These are phyloP conservation scores for Coremacera marginata DNA, from an alignment of 2,888 invertebrate species.

Conservation along the genomic window DNA sequence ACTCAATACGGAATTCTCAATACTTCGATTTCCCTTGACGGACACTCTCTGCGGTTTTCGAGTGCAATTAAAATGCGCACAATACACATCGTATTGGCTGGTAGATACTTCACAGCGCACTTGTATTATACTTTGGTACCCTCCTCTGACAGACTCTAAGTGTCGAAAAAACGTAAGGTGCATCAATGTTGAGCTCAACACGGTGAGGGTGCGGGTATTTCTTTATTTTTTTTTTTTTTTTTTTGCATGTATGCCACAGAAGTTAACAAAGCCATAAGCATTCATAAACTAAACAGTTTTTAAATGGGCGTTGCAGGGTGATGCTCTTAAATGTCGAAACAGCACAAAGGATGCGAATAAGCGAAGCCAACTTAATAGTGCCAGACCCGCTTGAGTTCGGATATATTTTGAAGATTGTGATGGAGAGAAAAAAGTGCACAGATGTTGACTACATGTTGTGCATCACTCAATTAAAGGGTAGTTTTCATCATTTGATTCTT, in stretches of 20 bases:
- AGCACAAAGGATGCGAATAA: not conserved
- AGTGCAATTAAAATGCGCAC: conserved; percentile 59
- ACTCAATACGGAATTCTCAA: conserved; percentile 44
- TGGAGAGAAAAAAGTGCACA: conserved; percentile 57
- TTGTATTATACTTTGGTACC: conserved; percentile 13
- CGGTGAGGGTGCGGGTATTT: not conserved
- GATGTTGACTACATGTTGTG: conserved; percentile 54
- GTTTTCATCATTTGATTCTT: conserved; percentile 65
- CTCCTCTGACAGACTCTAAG: conserved; percentile 64
- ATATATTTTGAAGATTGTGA: not conserved
- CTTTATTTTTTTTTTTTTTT: not conserved
- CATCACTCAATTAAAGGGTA: conserved; percentile 65
- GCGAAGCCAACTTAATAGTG: not conserved
- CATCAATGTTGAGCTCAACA: conserved; percentile 15
- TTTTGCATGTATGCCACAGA: conserved; percentile 44
- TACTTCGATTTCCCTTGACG: conserved; percentile 25
- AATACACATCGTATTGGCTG: conserved; percentile 7
- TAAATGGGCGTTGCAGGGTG: conserved; percentile 55
- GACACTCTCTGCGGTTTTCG: conserved; percentile 56
- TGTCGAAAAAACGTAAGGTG: conserved; percentile 67
- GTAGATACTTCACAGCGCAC: not conserved
- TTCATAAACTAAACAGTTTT: conserved; percentile 68
- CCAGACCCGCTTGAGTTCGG: not conserved
- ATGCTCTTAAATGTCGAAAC: conserved; percentile 43
- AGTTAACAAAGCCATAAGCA: conserved; percentile 69